These are phyloP conservation scores for Halcyon smyrnensis DNA, from an alignment of 2,797 vertebrate genomes.

Conservation along the genomic window DNA sequence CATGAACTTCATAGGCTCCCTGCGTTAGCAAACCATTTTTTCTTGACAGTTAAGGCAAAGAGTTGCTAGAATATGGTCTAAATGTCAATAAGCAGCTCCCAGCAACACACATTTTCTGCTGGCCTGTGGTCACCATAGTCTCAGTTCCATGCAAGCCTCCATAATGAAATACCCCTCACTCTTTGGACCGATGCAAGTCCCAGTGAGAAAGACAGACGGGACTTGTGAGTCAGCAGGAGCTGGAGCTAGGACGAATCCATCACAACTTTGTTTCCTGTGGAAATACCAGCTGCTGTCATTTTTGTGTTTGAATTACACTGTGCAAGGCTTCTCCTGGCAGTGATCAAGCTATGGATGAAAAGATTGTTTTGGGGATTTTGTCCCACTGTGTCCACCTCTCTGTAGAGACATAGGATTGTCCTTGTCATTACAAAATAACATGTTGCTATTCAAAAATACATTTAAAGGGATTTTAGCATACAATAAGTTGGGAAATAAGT, in stretches of 20 bases:
- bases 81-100: not conserved
- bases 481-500: not conserved
- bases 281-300: slow-evolving; percentile 47
- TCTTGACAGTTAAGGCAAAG: not conserved
- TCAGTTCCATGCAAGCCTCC: not conserved
- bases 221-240: slow-evolving; percentile 47
- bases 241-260: not conserved
- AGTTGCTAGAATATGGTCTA: not conserved
- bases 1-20: not conserved
- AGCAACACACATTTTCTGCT: not conserved
- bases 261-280: slow-evolving; percentile 13
- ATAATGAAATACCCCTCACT: not conserved
- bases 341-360: not conserved
- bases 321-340: not conserved
- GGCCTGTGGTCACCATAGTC: not conserved
- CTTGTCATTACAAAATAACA: not conserved
- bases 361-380: not conserved
- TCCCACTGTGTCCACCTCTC: not conserved
- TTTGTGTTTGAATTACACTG: not conserved
- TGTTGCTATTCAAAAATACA: not conserved
- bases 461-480: not conserved
- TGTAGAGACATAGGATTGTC: not conserved
- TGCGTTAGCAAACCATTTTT: not conserved
- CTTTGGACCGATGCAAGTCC: not conserved
- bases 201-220: slow-evolving; percentile 48